Evolutionary conservation across 1,140 invertebrate species (phyloP).

Genomic region (Drosophila bipectinata): DNA sequence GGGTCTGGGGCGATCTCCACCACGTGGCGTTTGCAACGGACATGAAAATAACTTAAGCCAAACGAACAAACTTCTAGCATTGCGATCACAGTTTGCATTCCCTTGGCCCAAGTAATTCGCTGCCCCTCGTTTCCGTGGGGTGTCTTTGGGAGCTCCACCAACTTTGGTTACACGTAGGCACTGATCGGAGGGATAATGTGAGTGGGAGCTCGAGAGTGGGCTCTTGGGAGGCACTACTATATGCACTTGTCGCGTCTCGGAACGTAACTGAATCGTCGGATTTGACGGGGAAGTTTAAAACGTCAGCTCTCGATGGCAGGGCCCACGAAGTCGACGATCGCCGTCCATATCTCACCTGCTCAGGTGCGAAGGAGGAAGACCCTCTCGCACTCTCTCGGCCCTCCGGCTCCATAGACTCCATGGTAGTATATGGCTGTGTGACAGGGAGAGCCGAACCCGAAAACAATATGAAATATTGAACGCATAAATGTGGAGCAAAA

Average conservation of each 20-base stretch:
- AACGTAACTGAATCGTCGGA: conserved; percentile 80
- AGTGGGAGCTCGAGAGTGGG: background rate
- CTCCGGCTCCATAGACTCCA: background rate
- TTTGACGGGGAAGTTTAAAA: conserved; percentile 78
- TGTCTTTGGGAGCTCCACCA: background rate
- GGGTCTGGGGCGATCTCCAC: conserved; percentile 1
- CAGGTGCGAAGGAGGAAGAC: conserved; percentile 34
- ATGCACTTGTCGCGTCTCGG: conserved; percentile 82
- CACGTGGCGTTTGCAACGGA: conserved; percentile 63
- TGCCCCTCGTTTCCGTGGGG: conserved; percentile 34
- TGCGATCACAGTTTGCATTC: conserved; percentile 78
- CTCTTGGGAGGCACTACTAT: conserved; percentile 48
- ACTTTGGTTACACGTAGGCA: conserved; percentile 29
- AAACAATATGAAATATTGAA: conserved; percentile 82
- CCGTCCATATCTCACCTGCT: conserved; percentile 35
- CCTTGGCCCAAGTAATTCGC: conserved; percentile 84
- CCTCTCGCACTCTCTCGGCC: background rate
- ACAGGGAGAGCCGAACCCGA: conserved; percentile 41
- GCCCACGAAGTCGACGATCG: conserved; percentile 63
- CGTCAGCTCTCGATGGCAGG: conserved; percentile 44
- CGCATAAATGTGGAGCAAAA: conserved; percentile 73
- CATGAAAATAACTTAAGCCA: conserved; percentile 84
- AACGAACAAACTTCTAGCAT: conserved; percentile 82
- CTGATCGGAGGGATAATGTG: conserved; percentile 5
- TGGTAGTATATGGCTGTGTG: conserved; percentile 1